These are phyloP conservation scores for Hermaeophaga mercurialis DNA, from an alignment of 2,888 invertebrate genomes.

Conservation along the genomic window DNA sequence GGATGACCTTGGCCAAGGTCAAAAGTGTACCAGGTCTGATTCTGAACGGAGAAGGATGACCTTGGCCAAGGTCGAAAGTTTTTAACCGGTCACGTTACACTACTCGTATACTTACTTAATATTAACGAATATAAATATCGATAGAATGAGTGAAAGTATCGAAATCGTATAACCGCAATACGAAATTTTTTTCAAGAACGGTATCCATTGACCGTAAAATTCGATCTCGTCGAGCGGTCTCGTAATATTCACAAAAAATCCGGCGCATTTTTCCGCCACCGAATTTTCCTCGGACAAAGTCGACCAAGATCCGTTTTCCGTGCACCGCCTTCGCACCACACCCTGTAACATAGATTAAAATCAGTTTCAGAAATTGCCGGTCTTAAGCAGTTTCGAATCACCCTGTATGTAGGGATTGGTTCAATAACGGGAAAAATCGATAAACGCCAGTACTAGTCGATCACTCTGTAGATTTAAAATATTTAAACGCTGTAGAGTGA, in stretches of 20 bases:
- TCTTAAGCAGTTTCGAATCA: too few species aligned
- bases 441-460: too few species aligned
- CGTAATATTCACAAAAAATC: conserved; percentile 21
- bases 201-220: conserved; percentile 58
- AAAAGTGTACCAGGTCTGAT: too few species aligned
- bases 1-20: too few species aligned
- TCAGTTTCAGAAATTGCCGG: too few species aligned
- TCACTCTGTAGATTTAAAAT: too few species aligned
- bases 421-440: too few species aligned
- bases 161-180: conserved; percentile 64
- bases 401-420: too few species aligned
- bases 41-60: too few species aligned
- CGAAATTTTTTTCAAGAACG: conserved; percentile 60
- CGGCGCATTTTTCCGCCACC: conserved; percentile 59
- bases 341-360: conserved; percentile 53
- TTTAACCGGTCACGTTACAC: too few species aligned
- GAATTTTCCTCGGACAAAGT: conserved; percentile 54
- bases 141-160: conserved; percentile 59
- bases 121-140: conserved; percentile 60
- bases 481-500: too few species aligned
- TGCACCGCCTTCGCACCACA: conserved; percentile 58
- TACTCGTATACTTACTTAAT: conserved; percentile 63
- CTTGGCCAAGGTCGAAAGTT: too few species aligned
- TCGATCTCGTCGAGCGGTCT: not conserved
- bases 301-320: conserved; percentile 60